Percentiles rank a stretch among this genome's conserved stretches.
Evolutionary conservation across 2,888 invertebrate species (phyloP).

Genomic region (Drymonia ruficornis): DNA sequence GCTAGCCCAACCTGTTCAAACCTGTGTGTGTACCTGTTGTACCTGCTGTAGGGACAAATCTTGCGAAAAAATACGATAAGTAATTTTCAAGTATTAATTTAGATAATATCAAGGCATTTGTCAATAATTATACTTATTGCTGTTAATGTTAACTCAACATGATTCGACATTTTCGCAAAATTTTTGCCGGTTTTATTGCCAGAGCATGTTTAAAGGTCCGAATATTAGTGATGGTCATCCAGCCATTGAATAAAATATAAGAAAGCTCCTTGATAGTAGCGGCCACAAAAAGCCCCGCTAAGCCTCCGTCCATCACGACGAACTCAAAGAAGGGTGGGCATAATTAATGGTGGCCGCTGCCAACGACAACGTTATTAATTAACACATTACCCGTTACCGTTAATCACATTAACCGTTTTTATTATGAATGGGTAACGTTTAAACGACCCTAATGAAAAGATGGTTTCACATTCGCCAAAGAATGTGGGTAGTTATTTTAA

Average conservation of each 20-base stretch:
- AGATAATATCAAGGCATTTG: too few species aligned
- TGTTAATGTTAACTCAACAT: too few species aligned
- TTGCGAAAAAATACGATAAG: too few species aligned
- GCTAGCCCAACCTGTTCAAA: too few species aligned
- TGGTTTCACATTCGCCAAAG: neutral
- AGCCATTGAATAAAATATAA: conserved; percentile 27
- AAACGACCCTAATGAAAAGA: neutral
- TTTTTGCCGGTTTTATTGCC: too few species aligned
- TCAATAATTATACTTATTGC: too few species aligned
- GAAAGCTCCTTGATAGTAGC: conserved; percentile 3
- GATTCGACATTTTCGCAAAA: too few species aligned
- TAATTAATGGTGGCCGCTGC: conserved; percentile 20
- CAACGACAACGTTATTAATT: conserved; percentile 23
- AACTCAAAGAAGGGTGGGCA: conserved; percentile 12
- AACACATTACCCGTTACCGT: neutral
- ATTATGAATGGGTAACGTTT: neutral
- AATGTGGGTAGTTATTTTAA: too few species aligned
- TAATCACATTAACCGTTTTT: conserved; percentile 1
- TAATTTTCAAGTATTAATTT: too few species aligned
- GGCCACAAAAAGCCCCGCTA: neutral
- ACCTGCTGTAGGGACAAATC: too few species aligned
- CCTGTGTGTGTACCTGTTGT: too few species aligned
- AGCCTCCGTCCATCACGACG: conserved; percentile 7
- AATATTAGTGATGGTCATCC: neutral
- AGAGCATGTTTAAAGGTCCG: neutral